Evolutionary conservation across 2,113 vertebrate species (phyloP), one percentile per base, ranked within the genome.

Genomic region (Prietella phreatophila): DNA sequence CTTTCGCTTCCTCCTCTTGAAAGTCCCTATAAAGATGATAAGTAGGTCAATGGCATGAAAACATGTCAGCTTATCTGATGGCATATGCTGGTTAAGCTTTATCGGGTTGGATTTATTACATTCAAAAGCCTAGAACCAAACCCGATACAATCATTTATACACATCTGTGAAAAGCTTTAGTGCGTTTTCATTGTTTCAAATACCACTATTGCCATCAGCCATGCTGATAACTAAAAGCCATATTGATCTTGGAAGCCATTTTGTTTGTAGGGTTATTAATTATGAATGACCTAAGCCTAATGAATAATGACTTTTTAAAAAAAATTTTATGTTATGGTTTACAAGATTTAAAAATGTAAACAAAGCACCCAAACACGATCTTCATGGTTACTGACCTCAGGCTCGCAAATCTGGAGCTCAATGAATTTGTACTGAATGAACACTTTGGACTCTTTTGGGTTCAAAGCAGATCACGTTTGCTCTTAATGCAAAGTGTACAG

Each of bases 1-100:
- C 96, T 98, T 98, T 94, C 96, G 96, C 94, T 99, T 99, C 94
- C 97, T 97, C 94, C 96, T 96, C 93, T 97, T 98, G 93, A 98
- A 99, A 87, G 97, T 97, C 85, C 98, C 98, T 99, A 80, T 9
- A 73, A 83, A 71, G 30, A 87, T 33, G 58, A 85, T 42, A 39
- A 82, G 61, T 83, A 82, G 75, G 81, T 69, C 87, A 78, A 47
- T 30, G 80, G 30, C 33, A 89, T 50, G 50, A 25, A 55, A 89
- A 60, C 33, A n/a, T 42, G 47, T 3, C 8, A 85, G 13, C 60
- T n/a, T 87, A 20, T 82, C 61, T 85, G 50, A 25, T 4, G 65
- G 30, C 47, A 65, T 17, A 55, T 53, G 36, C 13, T 25, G 8
- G 56, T 25, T 50, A 36, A 13, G 10, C 14, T 55, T 36, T 17